A percentile compares a stretch with the other conserved stretches of the same genome.
Evolutionary conservation across 64 coral and sea anemone species (phyloP).

Genomic region (Actinia equina): DNA sequence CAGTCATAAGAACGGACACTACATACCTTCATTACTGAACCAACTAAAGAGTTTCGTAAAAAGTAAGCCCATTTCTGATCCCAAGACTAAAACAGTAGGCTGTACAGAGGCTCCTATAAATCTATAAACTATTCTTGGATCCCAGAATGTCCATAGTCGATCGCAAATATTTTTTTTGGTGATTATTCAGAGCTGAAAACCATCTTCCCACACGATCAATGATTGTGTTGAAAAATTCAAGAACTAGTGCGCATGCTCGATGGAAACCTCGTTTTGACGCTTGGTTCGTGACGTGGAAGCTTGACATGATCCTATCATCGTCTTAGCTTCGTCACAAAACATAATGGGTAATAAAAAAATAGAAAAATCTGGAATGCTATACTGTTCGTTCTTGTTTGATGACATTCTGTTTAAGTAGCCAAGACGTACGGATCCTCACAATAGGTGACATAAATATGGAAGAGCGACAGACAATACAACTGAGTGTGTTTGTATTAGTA

Average conservation of each 20-base stretch:
- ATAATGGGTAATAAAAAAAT: too few relatives aligned
- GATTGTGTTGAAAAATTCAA: constrained; percentile 13
- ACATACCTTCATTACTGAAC: constrained; percentile 92
- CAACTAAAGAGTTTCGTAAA: constrained; percentile 86
- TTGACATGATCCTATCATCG: too few relatives aligned
- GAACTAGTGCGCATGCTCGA: constrained; percentile 2
- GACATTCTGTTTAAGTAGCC: not conserved
- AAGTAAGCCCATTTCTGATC: constrained; percentile 83
- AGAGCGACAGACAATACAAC: not conserved
- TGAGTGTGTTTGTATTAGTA: too few relatives aligned
- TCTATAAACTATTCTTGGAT: not conserved
- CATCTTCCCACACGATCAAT: not conserved
- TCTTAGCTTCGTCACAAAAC: too few relatives aligned
- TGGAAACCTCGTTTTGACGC: not conserved
- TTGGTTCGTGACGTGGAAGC: constrained; percentile 7
- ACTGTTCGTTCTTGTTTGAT: not conserved
- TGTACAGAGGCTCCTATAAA: not conserved
- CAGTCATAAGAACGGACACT: not conserved
- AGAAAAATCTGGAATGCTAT: not conserved
- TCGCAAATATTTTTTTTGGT: not conserved
- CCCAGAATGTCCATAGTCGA: not conserved
- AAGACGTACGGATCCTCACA: not conserved
- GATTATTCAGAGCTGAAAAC: not conserved
- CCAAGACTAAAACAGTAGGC: not conserved
- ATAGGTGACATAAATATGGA: not conserved